Evolutionary conservation across 2,888 invertebrate species (phyloP).

Genomic region (Physocephala rufipes): DNA sequence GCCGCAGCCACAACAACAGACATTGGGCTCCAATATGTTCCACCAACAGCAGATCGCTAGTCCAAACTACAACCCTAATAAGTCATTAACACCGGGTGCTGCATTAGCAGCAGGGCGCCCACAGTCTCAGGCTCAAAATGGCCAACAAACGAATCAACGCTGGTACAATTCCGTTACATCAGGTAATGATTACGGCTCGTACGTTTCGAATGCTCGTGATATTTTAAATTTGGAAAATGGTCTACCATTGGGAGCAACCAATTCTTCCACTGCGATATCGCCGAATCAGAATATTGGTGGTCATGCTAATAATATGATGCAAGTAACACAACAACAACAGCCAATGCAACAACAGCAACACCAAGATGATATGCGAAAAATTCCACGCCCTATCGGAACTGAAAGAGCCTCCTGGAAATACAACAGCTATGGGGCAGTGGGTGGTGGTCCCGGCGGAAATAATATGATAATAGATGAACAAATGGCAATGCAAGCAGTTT

Average conservation of each 20-base stretch:
- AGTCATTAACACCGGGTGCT: conserved; percentile 43
- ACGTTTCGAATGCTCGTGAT: conserved; percentile 57
- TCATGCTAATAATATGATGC: conserved; percentile 39
- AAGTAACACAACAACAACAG: conserved; percentile 44
- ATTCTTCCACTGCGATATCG: conserved; percentile 65
- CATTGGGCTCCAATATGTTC: conserved; percentile 48
- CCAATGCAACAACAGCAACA: conserved; percentile 46
- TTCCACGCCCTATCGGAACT: conserved; percentile 81
- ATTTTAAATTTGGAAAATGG: conserved; percentile 62
- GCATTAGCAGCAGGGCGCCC: conserved; percentile 53
- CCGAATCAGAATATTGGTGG: conserved; percentile 58
- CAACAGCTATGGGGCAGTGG: conserved; percentile 55
- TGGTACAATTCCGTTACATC: conserved; percentile 54
- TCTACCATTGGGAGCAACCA: conserved; percentile 53
- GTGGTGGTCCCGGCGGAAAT: conserved; percentile 44
- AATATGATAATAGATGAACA: conserved; percentile 54
- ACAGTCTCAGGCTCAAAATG: conserved; percentile 60
- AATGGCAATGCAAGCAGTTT: conserved; percentile 45
- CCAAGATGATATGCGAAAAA: conserved; percentile 64
- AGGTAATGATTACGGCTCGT: conserved; percentile 52
- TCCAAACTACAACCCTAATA: conserved; percentile 48
- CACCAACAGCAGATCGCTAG: conserved; percentile 55
- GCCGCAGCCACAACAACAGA: conserved; percentile 43
- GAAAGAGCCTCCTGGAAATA: conserved; percentile 71
- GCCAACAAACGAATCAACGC: conserved; percentile 47